These are phyloP conservation scores for Anoura caudifer DNA, from an alignment of 2,113 vertebrate genomes.

Conservation along the genomic window DNA sequence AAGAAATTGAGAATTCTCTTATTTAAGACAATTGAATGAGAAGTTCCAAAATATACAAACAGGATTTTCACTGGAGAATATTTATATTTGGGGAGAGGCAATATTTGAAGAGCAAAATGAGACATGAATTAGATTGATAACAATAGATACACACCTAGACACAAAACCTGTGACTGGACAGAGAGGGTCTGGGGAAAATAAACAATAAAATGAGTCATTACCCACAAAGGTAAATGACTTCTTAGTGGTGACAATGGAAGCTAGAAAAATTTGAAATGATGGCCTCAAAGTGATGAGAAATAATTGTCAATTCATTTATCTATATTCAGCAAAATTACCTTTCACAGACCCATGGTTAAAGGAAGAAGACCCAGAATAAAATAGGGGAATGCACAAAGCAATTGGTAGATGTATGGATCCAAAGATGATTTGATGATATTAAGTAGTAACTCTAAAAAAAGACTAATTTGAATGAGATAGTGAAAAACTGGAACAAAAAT, in stretches of 20 bases:
- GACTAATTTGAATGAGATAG: background rate
- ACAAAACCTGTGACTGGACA: background rate
- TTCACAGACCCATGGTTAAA: background rate
- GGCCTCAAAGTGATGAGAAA: background rate
- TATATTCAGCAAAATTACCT: background rate
- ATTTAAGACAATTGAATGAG: background rate
- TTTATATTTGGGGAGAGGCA: background rate
- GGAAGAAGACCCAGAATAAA: background rate
- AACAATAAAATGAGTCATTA: background rate
- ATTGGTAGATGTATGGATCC: background rate
- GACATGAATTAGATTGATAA: background rate
- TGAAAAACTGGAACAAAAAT: background rate
- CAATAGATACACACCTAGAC: background rate
- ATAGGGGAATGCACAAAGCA: background rate
- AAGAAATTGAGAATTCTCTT: background rate
- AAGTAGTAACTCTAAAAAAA: background rate
- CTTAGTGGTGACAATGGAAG: background rate
- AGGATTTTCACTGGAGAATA: background rate
- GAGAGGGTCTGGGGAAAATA: background rate
- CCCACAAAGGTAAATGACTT: background rate
- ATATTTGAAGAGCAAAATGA: background rate
- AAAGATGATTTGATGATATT: background rate
- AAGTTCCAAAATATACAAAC: background rate
- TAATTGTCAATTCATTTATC: background rate
- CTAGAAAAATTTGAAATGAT: background rate